Percentiles rank a stretch among this genome's conserved stretches.
phyloP scores from a whole-genome alignment of 2,888 invertebrate genomes.

The Amblyteles armatorius region DNA sequence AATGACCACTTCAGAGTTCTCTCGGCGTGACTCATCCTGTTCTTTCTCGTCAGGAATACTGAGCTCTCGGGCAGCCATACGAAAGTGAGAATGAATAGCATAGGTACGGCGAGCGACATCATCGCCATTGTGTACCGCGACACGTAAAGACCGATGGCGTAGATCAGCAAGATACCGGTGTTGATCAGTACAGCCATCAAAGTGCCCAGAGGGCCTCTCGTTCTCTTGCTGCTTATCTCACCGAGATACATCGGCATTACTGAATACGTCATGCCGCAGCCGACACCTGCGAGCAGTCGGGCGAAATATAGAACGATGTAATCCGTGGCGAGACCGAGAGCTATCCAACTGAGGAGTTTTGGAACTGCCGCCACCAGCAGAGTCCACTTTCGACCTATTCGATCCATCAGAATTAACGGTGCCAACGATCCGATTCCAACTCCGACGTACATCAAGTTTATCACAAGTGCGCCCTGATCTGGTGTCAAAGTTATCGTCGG shows the following conservation, averaged over 20 bases:
- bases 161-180: conserved; percentile 79
- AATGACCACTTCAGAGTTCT: conserved; percentile 80
- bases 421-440: conserved; percentile 80
- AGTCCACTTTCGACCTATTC: conserved; percentile 82
- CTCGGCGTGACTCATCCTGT: conserved; percentile 77
- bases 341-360: conserved; percentile 80
- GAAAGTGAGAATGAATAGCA: conserved; percentile 77
- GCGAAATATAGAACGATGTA: conserved; percentile 76
- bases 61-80: conserved; percentile 83
- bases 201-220: conserved; percentile 80
- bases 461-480: conserved; percentile 76
- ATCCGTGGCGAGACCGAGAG: conserved; percentile 76
- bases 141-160: conserved; percentile 77
- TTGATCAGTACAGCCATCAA: conserved; percentile 80
- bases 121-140: conserved; percentile 78
- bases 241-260: conserved; percentile 82
- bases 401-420: conserved; percentile 81
- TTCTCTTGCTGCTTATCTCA: conserved; percentile 81
- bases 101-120: conserved; percentile 76
- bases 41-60: conserved; percentile 80
- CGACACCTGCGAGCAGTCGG: conserved; percentile 79
- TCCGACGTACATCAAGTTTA: conserved; percentile 81
- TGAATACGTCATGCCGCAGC: conserved; percentile 81
- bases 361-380: conserved; percentile 80
- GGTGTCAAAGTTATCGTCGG: conserved; percentile 70